A percentile compares a stretch with the other conserved stretches of the same genome.
Conservation (phyloP, 1,140 invertebrate species). For the Leptonema lineaticorne region DNA sequence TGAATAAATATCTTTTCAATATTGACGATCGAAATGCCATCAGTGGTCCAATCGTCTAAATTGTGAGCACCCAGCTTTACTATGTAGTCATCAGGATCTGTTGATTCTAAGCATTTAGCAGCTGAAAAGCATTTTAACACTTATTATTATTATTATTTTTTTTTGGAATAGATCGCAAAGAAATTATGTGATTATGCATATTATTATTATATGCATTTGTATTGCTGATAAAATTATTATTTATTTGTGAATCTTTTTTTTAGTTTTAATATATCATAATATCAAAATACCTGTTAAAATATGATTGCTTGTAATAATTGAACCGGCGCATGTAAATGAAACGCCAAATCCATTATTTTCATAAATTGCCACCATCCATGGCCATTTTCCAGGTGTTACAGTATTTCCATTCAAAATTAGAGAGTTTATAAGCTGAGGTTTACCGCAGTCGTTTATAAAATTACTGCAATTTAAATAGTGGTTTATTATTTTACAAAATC, state of each 20-base stretch:
- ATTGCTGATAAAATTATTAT: too few species aligned
- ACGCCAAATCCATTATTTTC: conserved; percentile 42
- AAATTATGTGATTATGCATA: too few species aligned
- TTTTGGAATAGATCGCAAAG: too few species aligned
- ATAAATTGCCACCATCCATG: conserved; percentile 68
- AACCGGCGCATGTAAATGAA: conserved; percentile 60
- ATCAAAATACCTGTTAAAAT: conserved; percentile 53
- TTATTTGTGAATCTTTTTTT: too few species aligned
- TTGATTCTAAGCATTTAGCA: not conserved
- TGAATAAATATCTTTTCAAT: not conserved
- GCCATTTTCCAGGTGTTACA: conserved; percentile 60
- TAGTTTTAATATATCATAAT: conserved; percentile 42
- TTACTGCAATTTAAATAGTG: too few species aligned
- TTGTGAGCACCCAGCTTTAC: not conserved
- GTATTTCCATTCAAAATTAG: conserved; percentile 46
- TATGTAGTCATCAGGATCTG: not conserved
- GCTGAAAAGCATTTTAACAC: too few species aligned
- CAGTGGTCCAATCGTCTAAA: not conserved
- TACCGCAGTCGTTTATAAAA: too few species aligned
- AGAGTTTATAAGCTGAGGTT: not conserved
- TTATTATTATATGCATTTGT: too few species aligned
- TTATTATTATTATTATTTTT: too few species aligned
- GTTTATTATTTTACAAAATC: too few species aligned
- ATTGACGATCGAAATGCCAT: not conserved
- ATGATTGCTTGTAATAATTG: conserved; percentile 57